phyloP scores from a whole-genome alignment of 2,113 vertebrate genomes.

The Cranoglanis bouderius region DNA sequence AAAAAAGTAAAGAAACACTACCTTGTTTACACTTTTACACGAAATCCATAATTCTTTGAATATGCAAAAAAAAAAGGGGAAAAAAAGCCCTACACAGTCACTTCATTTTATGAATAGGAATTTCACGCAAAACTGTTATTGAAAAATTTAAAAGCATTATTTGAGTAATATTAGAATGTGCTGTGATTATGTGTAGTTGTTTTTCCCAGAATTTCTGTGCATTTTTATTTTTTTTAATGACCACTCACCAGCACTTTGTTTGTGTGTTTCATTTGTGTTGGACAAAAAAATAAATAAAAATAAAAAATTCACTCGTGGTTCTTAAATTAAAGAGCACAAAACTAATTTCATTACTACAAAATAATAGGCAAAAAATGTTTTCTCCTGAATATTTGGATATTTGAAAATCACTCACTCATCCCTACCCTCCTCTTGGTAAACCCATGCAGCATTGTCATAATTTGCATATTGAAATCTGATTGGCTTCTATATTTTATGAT shows the following conservation, averaged over 20 bases:
- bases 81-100: not conserved
- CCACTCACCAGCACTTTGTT: not conserved
- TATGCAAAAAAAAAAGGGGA: not conserved
- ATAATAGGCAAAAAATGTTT: not conserved
- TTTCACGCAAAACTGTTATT: not conserved
- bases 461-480: slow-evolving; percentile 7
- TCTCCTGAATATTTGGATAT: not conserved
- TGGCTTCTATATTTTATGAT: not conserved
- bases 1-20: not conserved
- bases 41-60: not conserved
- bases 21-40: not conserved
- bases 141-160: not conserved
- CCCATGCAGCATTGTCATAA: not conserved
- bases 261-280: not conserved
- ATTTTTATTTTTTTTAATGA: not conserved
- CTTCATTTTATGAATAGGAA: not conserved
- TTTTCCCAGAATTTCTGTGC: no score
- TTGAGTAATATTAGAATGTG: no score
- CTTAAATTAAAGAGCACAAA: not conserved
- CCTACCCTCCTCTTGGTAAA: not conserved
- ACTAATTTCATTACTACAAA: not conserved
- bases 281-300: no score
- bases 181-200: no score
- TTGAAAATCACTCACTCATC: not conserved
- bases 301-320: not conserved